Percentiles rank a stretch among this genome's conserved stretches.
Conservation (phyloP, 1,140 invertebrate genomes). For the Parasteatoda tepidariorum region DNA sequence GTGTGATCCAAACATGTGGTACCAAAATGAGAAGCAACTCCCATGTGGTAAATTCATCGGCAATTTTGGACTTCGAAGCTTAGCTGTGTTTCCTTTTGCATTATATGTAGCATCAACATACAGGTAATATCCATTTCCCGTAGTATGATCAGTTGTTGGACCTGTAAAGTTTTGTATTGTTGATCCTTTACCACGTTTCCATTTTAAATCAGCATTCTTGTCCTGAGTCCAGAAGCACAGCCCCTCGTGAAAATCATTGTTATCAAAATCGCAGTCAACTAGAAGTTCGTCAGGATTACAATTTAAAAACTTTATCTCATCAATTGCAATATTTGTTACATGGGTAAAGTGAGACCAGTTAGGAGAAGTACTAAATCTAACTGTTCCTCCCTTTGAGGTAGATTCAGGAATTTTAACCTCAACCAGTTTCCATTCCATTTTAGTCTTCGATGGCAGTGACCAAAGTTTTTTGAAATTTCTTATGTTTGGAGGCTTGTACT, state of each 20-base stretch:
- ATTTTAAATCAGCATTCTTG: conserved; percentile 24
- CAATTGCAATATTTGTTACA: conserved; percentile 5
- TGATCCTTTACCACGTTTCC: conserved; percentile 14
- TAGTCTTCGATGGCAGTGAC: background rate
- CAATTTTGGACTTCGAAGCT: conserved; percentile 29
- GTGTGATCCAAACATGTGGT: conserved; percentile 62
- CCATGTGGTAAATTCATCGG: background rate
- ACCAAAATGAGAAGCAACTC: conserved; percentile 62
- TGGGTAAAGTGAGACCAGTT: background rate
- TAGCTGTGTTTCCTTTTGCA: background rate
- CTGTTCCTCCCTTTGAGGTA: background rate
- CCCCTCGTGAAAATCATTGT: conserved; percentile 20
- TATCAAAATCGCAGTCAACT: conserved; percentile 58
- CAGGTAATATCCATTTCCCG: conserved; percentile 60
- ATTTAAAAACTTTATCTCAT: conserved; percentile 54
- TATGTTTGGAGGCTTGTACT: background rate
- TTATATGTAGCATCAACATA: conserved; percentile 47
- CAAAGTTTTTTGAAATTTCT: background rate
- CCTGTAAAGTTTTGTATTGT: conserved; percentile 30
- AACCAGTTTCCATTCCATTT: background rate
- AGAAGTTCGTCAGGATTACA: conserved; percentile 57
- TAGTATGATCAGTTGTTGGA: conserved; percentile 60
- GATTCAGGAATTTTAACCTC: background rate
- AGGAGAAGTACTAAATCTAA: background rate
- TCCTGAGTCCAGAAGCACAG: conserved; percentile 42